A percentile compares a stretch with the other conserved stretches of the same genome.
Conservation (phyloP, 2,888 invertebrate species). For the Protophormia terraenovae region DNA sequence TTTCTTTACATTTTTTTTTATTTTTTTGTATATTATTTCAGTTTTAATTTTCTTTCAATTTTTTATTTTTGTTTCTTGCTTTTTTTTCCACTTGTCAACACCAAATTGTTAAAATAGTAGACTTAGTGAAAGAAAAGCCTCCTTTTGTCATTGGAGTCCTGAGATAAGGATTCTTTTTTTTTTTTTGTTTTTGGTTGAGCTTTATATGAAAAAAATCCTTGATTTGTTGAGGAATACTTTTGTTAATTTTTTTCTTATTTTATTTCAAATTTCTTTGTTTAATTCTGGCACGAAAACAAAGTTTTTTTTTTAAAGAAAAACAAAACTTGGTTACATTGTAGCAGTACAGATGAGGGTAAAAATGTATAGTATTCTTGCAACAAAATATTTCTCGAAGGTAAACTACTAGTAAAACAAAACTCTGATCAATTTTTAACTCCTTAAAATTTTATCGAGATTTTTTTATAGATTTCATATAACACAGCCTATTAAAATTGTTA, state of each 20-base stretch:
- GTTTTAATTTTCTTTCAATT: constrained; percentile 67
- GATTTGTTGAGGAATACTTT: constrained; percentile 38
- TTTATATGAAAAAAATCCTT: constrained; percentile 43
- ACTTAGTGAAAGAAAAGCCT: constrained; percentile 19
- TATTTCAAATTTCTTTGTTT: constrained; percentile 33
- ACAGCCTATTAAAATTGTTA: no score
- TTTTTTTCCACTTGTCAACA: constrained; percentile 55
- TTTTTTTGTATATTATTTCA: constrained; percentile 58
- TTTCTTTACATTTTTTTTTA: not conserved
- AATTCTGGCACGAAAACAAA: constrained; percentile 48
- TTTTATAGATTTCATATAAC: no score
- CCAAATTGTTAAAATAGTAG: constrained; percentile 46
- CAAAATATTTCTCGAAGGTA: no score
- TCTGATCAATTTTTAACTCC: no score
- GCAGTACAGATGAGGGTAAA: no score
- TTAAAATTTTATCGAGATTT: no score
- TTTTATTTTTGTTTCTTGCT: constrained; percentile 18
- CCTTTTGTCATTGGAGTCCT: constrained; percentile 43
- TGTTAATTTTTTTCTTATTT: constrained; percentile 7
- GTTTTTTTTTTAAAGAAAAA: constrained; percentile 11
- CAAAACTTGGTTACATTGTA: no score
- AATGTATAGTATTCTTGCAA: no score
- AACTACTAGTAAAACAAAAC: no score
- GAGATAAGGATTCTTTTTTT: constrained; percentile 51
- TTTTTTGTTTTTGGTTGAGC: constrained; percentile 13